phyloP scores from a whole-genome alignment of 2,888 invertebrate genomes.

The Cistogaster globosa region DNA sequence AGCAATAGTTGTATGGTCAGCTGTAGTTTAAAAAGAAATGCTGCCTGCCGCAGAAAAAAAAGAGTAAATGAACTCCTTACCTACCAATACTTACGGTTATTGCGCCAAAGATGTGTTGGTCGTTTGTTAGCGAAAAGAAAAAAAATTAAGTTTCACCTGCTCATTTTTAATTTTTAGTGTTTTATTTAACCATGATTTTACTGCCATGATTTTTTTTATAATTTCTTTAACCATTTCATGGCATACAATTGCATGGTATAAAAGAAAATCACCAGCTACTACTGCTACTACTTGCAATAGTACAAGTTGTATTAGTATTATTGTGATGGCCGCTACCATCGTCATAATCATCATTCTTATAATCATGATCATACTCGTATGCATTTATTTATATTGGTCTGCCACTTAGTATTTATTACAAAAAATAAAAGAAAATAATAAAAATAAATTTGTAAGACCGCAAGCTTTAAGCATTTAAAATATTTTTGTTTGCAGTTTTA shows the following conservation, averaged over 20 bases:
- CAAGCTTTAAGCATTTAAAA: conserved; percentile 28
- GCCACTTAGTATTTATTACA: conserved; percentile 21
- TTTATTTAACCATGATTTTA: conserved; percentile 68
- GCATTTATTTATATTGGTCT: conserved; percentile 43
- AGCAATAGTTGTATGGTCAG: conserved; percentile 63
- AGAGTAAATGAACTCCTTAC: conserved; percentile 55
- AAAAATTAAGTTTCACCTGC: conserved; percentile 69
- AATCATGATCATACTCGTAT: conserved; percentile 33
- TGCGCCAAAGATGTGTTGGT: conserved; percentile 48
- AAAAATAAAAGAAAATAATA: neutral
- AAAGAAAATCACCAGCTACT: conserved; percentile 42
- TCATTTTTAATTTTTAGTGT: conserved; percentile 71
- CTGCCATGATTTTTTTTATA: conserved; percentile 57
- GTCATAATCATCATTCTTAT: conserved; percentile 34
- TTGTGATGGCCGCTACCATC: conserved; percentile 23
- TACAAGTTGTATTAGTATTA: conserved; percentile 11
- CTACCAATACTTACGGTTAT: conserved; percentile 59
- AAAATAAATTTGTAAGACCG: conserved; percentile 11
- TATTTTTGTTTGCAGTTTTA: conserved; percentile 22
- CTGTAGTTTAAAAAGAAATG: conserved; percentile 34
- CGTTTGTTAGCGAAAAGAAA: conserved; percentile 52
- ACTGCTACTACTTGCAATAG: conserved; percentile 27
- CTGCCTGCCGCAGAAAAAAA: conserved; percentile 42
- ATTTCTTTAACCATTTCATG: conserved; percentile 44
- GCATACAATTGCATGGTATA: conserved; percentile 47